Percentiles rank a stretch among this genome's conserved stretches.
phyloP scores from a whole-genome alignment of 2,797 vertebrate genomes.

The Tympanoctomys barrerae region DNA sequence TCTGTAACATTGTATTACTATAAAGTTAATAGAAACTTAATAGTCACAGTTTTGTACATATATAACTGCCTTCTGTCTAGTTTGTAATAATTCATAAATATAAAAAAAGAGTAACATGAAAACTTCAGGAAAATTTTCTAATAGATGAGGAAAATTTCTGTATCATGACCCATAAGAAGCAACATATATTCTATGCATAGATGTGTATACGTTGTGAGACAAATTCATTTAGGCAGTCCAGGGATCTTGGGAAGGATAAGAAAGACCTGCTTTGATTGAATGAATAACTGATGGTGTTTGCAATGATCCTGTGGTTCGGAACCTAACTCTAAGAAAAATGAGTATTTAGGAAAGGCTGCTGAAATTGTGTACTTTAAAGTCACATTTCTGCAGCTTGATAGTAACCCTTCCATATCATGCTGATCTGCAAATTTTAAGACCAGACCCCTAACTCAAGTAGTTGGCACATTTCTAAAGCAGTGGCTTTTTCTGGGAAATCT shows the following conservation, averaged over 20 bases:
- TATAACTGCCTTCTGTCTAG: background rate
- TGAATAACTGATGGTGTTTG: background rate
- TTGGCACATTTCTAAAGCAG: conserved; percentile 63
- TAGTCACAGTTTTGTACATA: background rate
- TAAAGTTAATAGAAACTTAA: background rate
- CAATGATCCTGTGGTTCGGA: background rate
- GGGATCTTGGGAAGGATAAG: background rate
- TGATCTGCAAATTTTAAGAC: conserved; percentile 67
- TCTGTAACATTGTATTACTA: background rate
- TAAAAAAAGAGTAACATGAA: background rate
- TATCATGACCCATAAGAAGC: background rate
- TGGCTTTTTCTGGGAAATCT: conserved; percentile 75
- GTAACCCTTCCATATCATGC: conserved; percentile 54
- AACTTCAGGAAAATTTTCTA: background rate
- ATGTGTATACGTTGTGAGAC: background rate
- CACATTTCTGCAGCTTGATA: conserved; percentile 50
- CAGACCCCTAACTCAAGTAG: conserved; percentile 26
- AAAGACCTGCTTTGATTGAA: background rate
- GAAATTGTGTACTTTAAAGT: background rate
- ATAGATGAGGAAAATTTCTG: conserved; percentile 10
- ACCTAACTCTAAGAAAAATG: background rate
- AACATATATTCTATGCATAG: background rate
- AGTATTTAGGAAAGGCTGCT: background rate
- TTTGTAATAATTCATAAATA: background rate
- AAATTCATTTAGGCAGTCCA: background rate